Conservation (phyloP, 2,888 invertebrate species). For the Diachrysia chrysitis region DNA sequence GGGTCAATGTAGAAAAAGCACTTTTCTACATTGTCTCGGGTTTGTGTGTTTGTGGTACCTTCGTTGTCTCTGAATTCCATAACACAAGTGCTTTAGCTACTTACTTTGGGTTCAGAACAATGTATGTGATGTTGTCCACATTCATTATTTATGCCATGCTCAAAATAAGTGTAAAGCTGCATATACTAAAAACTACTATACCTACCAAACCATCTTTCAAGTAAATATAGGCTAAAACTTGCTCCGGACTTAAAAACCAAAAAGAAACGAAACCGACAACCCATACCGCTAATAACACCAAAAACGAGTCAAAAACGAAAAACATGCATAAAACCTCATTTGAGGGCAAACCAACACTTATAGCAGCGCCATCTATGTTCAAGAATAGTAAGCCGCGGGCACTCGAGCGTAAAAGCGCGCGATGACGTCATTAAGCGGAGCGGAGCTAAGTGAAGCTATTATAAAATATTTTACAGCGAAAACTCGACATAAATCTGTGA, state of each 20-base stretch:
- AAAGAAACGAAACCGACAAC: not conserved
- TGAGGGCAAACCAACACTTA: not conserved
- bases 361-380: slow-evolving; percentile 31
- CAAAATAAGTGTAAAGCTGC: too few relatives aligned
- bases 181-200: too few relatives aligned
- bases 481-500: slow-evolving; percentile 41
- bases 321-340: not conserved
- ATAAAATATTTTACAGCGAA: slow-evolving; percentile 47
- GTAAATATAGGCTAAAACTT: too few relatives aligned
- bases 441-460: slow-evolving; percentile 46
- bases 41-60: too few relatives aligned
- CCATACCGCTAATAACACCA: slow-evolving; percentile 1
- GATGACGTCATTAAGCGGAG: slow-evolving; percentile 49
- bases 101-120: too few relatives aligned
- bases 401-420: slow-evolving; percentile 48
- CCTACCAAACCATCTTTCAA: too few relatives aligned
- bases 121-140: too few relatives aligned
- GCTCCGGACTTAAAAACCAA: not conserved
- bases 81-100: too few relatives aligned
- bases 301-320: not conserved
- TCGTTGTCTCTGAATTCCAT: too few relatives aligned
- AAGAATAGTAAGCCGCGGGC: slow-evolving; percentile 22
- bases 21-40: too few relatives aligned
- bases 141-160: too few relatives aligned
- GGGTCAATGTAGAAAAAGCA: too few relatives aligned